Base-by-base conservation (phyloP, 2,113 vertebrate species). In the Melanerpes formicivorus region DNA sequence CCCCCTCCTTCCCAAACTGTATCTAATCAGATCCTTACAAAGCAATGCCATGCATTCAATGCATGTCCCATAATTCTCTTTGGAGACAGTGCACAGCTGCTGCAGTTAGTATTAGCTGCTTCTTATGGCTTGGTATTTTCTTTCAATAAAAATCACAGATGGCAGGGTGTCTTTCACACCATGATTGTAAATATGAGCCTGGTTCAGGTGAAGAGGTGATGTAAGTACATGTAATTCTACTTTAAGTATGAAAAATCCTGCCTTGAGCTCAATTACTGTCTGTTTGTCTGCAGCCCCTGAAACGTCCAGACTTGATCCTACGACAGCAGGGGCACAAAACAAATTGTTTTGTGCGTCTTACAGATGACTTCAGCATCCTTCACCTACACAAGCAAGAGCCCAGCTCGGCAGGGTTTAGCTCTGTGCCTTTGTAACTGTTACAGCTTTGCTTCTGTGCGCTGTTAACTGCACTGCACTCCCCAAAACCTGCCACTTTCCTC, bases 41-140 rank as follows among this genome's bases (percentile, higher is more conserved):
- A 97, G 95, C 96, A 89, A 96, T 97, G 96, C 90, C 95, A 94
- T 70, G 77, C 94, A 84, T 96, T 96, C 96, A 76, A 62, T 59
- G 76, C 95, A 96, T 95, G 93, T 83, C 93, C 96, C 95, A 87
- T 97, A 97, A 97, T 94, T 98, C 97, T 97, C 97, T 97, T 92
- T 96, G 95, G 97, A 98, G 97, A 97, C 91, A 92, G 93, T 82
- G 95, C 90, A 97, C 98, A 98, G 98, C 97, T 98, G 98, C 96
- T 97, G 93, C 92, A 87, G 94, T 85, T 93, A 96, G 97, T 89
- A 96, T 95, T 97, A 97, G 96, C 94, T 95, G 92, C 93, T 97
- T 97, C 96, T 97, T 97, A 97, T 54, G 95, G 90, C 93, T 94
- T 69, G 88, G 93, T 95, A 97, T 97, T 96, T 96, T 96, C 95